Evolutionary conservation across 2,797 vertebrate species (phyloP).

Genomic region (Uromys caudimaculatus): DNA sequence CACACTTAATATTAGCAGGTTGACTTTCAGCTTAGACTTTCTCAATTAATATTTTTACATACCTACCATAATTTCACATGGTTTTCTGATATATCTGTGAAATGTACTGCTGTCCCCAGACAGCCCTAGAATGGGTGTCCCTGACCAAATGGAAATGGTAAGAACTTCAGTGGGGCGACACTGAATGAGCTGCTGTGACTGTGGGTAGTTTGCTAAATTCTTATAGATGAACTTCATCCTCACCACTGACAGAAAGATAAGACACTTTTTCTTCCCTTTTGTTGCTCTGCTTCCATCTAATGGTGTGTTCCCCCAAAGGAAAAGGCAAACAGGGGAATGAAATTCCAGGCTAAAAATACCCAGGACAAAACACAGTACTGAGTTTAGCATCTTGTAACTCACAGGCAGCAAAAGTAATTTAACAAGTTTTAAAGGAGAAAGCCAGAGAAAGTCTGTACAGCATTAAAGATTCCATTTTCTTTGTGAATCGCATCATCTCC

Average conservation of each 20-base stretch:
- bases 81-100: constrained; percentile 55
- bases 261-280: constrained; percentile 33
- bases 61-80: constrained; percentile 66
- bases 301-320: constrained; percentile 22
- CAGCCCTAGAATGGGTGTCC: constrained; percentile 44
- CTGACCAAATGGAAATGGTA: constrained; percentile 1
- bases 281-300: constrained; percentile 26
- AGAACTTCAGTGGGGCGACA: neutral
- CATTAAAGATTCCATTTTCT: constrained; percentile 51
- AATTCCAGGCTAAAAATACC: constrained; percentile 13
- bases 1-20: constrained; percentile 19
- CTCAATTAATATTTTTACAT: constrained; percentile 77
- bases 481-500: constrained; percentile 39
- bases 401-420: constrained; percentile 44
- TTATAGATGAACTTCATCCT: constrained; percentile 25
- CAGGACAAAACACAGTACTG: constrained; percentile 7
- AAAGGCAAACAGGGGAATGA: constrained; percentile 22
- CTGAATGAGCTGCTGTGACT: neutral
- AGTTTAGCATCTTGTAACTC: constrained; percentile 61
- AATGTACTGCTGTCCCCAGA: constrained; percentile 29
- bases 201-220: constrained; percentile 6
- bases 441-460: neutral
- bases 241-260: constrained; percentile 3
- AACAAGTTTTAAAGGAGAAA: constrained; percentile 53
- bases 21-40: constrained; percentile 22